Evolutionary conservation across 2,888 invertebrate genomes (phyloP).

Genomic region (Xestobium rufovillosum): DNA sequence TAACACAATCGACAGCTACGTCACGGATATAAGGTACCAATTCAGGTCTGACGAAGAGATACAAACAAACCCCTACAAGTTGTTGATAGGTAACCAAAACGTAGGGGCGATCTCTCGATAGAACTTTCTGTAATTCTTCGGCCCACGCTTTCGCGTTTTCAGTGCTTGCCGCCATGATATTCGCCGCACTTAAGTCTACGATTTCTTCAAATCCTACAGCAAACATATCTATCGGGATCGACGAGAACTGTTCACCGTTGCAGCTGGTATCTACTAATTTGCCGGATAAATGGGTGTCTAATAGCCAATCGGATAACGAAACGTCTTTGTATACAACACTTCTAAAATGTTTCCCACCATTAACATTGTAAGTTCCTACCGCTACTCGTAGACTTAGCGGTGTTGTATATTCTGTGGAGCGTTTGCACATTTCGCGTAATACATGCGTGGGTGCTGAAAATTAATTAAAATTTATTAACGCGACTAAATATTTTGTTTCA

Average conservation of each 20-base stretch:
- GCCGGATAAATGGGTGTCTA: slow-evolving; percentile 67
- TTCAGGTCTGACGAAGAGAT: slow-evolving; percentile 85
- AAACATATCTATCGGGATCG: slow-evolving; percentile 80
- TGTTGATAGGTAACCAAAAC: slow-evolving; percentile 90
- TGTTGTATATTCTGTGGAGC: slow-evolving; percentile 70
- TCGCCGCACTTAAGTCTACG: slow-evolving; percentile 96
- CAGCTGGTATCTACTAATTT: slow-evolving; percentile 45
- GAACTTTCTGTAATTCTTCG: slow-evolving; percentile 85
- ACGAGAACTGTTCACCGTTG: slow-evolving; percentile 39
- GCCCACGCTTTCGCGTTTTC: slow-evolving; percentile 95
- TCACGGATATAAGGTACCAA: slow-evolving; percentile 84
- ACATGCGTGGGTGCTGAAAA: slow-evolving; percentile 68
- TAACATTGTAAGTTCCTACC: slow-evolving; percentile 97
- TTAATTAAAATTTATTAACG: slow-evolving; percentile 9
- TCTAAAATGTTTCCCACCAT: slow-evolving; percentile 97
- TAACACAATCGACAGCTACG: slow-evolving; percentile 91
- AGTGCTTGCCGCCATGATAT: slow-evolving; percentile 92
- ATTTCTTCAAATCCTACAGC: slow-evolving; percentile 99
- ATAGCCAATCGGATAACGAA: slow-evolving; percentile 79
- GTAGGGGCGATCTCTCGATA: slow-evolving; percentile 77
- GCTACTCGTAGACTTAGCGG: slow-evolving; percentile 68
- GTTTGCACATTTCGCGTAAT: slow-evolving; percentile 75
- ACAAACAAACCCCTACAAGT: slow-evolving; percentile 94
- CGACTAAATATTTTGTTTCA: slow-evolving; percentile 2
- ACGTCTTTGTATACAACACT: slow-evolving; percentile 91